Evolutionary conservation across 1,140 invertebrate genomes (phyloP).

Genomic region (Drosophila truncata): DNA sequence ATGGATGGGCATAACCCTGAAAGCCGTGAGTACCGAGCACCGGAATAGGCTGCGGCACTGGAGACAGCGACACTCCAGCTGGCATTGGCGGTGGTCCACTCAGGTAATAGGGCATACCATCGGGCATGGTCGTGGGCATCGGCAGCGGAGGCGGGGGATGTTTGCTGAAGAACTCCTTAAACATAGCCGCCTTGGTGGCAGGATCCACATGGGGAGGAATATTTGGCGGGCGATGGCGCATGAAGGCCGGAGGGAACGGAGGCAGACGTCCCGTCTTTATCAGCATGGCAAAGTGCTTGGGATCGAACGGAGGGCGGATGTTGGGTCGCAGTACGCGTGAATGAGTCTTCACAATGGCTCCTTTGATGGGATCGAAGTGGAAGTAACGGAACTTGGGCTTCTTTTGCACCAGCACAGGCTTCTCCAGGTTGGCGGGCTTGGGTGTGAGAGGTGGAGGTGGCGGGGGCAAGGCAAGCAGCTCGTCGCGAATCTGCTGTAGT

Average conservation of each 20-base stretch:
- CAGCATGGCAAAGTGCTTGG: slow-evolving; percentile 71
- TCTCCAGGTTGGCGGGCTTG: slow-evolving; percentile 52
- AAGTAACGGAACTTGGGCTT: slow-evolving; percentile 64
- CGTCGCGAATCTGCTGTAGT: slow-evolving; percentile 52
- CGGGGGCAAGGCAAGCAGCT: slow-evolving; percentile 50
- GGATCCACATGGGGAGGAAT: slow-evolving; percentile 51
- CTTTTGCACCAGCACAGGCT: slow-evolving; percentile 61
- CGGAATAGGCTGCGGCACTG: slow-evolving; percentile 35
- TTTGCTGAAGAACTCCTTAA: slow-evolving; percentile 69
- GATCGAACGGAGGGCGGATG: slow-evolving; percentile 55
- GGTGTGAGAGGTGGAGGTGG: slow-evolving; percentile 57
- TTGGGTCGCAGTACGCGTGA: slow-evolving; percentile 31
- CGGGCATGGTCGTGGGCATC: slow-evolving; percentile 13
- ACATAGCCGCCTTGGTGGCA: slow-evolving; percentile 37
- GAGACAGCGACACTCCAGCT: slow-evolving; percentile 4
- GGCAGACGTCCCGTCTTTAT: slow-evolving; percentile 63
- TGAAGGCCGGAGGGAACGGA: slow-evolving; percentile 40
- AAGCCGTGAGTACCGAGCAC: slow-evolving; percentile 16
- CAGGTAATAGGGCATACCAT: slow-evolving; percentile 40
- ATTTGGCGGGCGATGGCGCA: slow-evolving; percentile 58
- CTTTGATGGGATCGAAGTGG: slow-evolving; percentile 59
- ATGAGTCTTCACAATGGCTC: slow-evolving; percentile 42
- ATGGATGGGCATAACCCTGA: slow-evolving; percentile 19
- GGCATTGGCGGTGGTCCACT: slow-evolving; percentile 43
- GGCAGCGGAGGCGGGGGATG: slow-evolving; percentile 64